These are phyloP conservation scores for Lacerta bilineata DNA, from an alignment of 2,797 vertebrate genomes.

Conservation along the genomic window DNA sequence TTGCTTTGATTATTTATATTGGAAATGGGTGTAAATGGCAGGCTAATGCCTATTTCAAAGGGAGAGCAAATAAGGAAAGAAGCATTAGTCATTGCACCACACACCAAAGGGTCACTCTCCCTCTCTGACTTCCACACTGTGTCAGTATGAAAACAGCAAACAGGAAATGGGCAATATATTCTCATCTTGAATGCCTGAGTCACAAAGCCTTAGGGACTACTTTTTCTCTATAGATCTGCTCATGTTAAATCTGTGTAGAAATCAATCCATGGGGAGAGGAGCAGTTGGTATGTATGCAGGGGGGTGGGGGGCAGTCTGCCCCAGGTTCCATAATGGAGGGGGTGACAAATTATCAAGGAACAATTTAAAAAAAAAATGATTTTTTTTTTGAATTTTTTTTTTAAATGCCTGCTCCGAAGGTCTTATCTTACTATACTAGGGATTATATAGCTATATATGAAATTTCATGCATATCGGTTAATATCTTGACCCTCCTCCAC, in stretches of 20 bases:
- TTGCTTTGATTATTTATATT: slow-evolving; percentile 43
- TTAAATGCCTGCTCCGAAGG: too few species aligned
- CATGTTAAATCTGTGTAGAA: neutral
- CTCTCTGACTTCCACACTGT: slow-evolving; percentile 27
- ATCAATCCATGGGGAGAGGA: neutral
- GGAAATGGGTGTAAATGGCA: neutral
- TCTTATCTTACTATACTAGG: too few species aligned
- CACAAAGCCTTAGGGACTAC: neutral
- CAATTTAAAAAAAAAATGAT: too few species aligned
- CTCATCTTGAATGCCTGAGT: neutral
- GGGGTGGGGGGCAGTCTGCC: too few species aligned
- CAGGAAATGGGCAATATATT: slow-evolving; percentile 27
- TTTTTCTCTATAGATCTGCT: neutral
- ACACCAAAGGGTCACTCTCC: neutral
- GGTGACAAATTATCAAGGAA: too few species aligned
- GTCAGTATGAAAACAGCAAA: slow-evolving; percentile 8
- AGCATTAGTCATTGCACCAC: slow-evolving; percentile 23
- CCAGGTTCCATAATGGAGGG: too few species aligned
- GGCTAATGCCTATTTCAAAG: slow-evolving; percentile 1
- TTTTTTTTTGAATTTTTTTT: too few species aligned
- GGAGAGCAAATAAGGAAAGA: neutral
- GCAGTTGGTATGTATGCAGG: too few species aligned
- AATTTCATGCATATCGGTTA: too few species aligned
- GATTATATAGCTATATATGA: too few species aligned
- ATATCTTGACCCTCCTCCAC: too few species aligned